phyloP scores from a whole-genome alignment of 1,140 invertebrate genomes.

The Caenorhabditis latens region DNA sequence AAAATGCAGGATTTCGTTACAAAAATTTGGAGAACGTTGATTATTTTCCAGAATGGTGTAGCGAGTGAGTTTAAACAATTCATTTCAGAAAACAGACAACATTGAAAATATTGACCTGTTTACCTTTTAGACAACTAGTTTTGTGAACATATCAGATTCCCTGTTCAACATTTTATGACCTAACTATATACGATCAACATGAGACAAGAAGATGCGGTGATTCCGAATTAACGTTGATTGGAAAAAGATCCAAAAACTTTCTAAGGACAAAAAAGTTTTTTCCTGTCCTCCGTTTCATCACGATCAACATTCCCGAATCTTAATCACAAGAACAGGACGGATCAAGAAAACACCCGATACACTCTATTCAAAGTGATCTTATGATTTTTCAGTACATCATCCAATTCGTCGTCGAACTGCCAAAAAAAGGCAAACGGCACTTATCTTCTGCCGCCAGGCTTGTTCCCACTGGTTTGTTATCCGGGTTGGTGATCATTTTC shows the following conservation, averaged over 20 bases:
- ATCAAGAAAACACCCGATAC: conserved; percentile 1
- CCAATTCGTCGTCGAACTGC: background rate
- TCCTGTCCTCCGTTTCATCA: background rate
- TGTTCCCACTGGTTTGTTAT: conserved; percentile 66
- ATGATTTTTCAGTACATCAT: background rate
- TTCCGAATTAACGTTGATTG: background rate
- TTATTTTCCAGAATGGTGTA: conserved; percentile 61
- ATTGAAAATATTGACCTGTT: too few relatives aligned
- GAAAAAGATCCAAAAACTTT: background rate
- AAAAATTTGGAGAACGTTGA: conserved; percentile 42
- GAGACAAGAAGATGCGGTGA: background rate
- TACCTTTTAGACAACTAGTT: too few relatives aligned
- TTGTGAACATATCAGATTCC: too few relatives aligned
- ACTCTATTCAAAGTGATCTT: background rate
- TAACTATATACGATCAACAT: background rate
- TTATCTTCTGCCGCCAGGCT: conserved; percentile 67
- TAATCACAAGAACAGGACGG: background rate
- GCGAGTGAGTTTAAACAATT: background rate
- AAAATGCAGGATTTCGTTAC: conserved; percentile 57
- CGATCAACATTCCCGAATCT: background rate
- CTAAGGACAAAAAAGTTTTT: background rate
- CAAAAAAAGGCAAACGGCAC: conserved; percentile 63
- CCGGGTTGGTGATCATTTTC: conserved; percentile 39
- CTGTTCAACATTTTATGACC: background rate
- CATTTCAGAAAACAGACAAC: background rate